Evolutionary conservation across 2,797 vertebrate species (phyloP).

Genomic region (Alcedo atthis): DNA sequence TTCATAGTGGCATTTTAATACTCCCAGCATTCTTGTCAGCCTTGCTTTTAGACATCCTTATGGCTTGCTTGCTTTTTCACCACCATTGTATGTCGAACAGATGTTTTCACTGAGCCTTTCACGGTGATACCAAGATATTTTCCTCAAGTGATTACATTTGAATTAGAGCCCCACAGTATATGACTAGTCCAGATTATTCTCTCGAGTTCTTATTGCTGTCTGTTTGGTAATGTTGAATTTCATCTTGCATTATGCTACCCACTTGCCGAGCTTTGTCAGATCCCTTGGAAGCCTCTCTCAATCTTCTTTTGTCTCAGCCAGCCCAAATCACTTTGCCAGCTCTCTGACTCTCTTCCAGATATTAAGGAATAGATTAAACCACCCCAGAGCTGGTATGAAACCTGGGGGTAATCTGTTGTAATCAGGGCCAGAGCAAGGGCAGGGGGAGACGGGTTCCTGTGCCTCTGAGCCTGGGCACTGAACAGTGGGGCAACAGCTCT

Average conservation of each 20-base stretch:
- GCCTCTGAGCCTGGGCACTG: not conserved
- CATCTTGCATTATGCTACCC: slow-evolving; percentile 53
- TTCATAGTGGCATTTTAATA: not conserved
- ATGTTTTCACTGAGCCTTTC: slow-evolving; percentile 39
- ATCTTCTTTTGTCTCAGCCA: slow-evolving; percentile 64
- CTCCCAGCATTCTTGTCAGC: not conserved
- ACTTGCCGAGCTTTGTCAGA: slow-evolving; percentile 60
- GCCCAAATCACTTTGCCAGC: slow-evolving; percentile 56
- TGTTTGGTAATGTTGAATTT: slow-evolving; percentile 20
- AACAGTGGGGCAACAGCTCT: not conserved
- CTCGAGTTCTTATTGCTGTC: slow-evolving; percentile 61
- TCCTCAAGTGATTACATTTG: slow-evolving; percentile 60
- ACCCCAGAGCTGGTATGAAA: slow-evolving; percentile 42
- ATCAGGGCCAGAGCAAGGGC: not conserved
- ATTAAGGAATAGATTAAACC: slow-evolving; percentile 67
- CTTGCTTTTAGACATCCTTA: not conserved
- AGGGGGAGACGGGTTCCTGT: not conserved
- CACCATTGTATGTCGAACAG: slow-evolving; percentile 4
- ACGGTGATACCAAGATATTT: slow-evolving; percentile 46
- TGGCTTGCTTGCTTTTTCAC: slow-evolving; percentile 44
- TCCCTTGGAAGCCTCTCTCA: slow-evolving; percentile 59
- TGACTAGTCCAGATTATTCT: slow-evolving; percentile 57
- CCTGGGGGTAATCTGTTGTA: slow-evolving; percentile 46
- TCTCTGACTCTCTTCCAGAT: slow-evolving; percentile 25
- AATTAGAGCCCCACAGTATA: slow-evolving; percentile 39